Percentiles rank a stretch among this genome's conserved stretches.
phyloP scores from a whole-genome alignment of 2,113 vertebrate genomes.

The Cichladusa arquata region DNA sequence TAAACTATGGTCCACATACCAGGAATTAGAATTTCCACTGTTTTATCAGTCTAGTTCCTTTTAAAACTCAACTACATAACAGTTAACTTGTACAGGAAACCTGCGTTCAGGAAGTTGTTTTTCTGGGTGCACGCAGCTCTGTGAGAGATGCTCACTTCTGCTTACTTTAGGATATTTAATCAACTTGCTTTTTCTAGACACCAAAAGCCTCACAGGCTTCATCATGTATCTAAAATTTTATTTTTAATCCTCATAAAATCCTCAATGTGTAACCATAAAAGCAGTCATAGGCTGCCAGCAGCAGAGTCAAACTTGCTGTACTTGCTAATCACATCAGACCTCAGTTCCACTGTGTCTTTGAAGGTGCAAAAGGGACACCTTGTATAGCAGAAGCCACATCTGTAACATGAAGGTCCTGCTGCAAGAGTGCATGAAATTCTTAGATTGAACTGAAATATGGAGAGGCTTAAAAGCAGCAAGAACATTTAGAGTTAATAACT shows the following conservation, averaged over 20 bases:
- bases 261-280: neutral
- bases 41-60: neutral
- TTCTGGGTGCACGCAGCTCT: neutral
- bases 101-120: neutral
- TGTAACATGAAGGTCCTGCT: neutral
- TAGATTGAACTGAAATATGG: neutral
- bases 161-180: neutral
- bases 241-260: neutral
- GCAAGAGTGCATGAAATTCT: neutral
- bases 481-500: neutral
- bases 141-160: neutral
- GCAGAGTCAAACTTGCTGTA: neutral
- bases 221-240: neutral
- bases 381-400: fast-evolving
- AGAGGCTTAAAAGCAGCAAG: neutral
- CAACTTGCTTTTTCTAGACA: neutral
- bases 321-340: neutral
- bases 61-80: neutral
- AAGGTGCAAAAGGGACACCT: neutral
- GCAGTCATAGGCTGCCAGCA: neutral
- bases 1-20: neutral
- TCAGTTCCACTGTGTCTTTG: neutral
- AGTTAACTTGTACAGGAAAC: neutral
- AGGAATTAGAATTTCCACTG: neutral
- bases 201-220: neutral